These are phyloP conservation scores for Rousettus madagascariensis DNA, from an alignment of 2,797 vertebrate species.

Conservation along the genomic window DNA sequence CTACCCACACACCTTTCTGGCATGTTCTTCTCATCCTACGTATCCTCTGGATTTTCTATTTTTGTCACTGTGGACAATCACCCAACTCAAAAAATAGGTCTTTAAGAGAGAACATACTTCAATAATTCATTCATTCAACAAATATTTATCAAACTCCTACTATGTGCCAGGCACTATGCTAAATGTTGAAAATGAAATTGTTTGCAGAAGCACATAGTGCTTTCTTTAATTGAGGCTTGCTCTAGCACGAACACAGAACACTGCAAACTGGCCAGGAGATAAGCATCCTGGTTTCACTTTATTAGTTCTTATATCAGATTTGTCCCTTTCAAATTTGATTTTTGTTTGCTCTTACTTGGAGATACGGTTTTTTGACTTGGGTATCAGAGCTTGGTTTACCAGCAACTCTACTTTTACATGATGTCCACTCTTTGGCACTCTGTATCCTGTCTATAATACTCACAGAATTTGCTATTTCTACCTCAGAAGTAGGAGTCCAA, in stretches of 20 bases:
- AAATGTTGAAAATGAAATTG: not conserved
- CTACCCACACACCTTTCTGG: not conserved
- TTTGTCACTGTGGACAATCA: not conserved
- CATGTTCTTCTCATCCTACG: slow-evolving; percentile 12
- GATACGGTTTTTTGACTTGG: slow-evolving; percentile 1
- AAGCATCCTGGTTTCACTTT: not conserved
- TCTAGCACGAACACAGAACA: not conserved
- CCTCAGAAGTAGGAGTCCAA: not conserved
- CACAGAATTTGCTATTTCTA: not conserved
- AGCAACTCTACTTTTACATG: not conserved
- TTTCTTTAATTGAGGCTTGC: not conserved
- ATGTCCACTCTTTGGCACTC: not conserved
- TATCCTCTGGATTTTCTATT: not conserved
- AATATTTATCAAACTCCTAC: not conserved
- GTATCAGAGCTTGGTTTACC: not conserved
- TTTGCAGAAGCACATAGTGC: not conserved
- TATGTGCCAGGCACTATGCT: not conserved
- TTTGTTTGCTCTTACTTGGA: slow-evolving; percentile 27
- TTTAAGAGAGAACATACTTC: not conserved
- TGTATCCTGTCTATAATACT: not conserved
- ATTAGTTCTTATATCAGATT: slow-evolving; percentile 22
- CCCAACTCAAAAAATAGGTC: not conserved
- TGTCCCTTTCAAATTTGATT: not conserved
- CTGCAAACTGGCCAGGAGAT: not conserved
- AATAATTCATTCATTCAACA: slow-evolving; percentile 16